phyloP scores from a whole-genome alignment of 2,113 vertebrate species.

The Ariopsis seemanni region DNA sequence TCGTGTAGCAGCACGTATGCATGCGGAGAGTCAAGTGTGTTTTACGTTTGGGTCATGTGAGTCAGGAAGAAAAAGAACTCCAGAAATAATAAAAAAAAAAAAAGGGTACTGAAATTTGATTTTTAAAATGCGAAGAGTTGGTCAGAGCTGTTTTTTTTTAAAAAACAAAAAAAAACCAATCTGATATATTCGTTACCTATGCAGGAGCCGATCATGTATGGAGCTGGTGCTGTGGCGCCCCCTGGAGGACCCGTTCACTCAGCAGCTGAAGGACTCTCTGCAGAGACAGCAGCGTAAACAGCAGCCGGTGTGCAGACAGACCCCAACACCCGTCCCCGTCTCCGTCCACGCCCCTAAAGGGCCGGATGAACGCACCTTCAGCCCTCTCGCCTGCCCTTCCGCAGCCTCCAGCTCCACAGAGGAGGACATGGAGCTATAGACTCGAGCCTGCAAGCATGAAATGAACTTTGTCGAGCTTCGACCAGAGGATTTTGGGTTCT shows the following conservation, averaged over 20 bases:
- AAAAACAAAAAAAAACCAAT: background rate
- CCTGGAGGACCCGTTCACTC: slow-evolving; percentile 70
- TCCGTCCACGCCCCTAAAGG: slow-evolving; percentile 53
- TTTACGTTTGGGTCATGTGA: background rate
- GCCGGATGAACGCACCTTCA: slow-evolving; percentile 50
- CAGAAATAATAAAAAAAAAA: background rate
- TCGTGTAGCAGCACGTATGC: too few species aligned
- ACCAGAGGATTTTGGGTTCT: background rate
- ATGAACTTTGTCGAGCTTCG: background rate
- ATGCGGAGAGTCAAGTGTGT: background rate
- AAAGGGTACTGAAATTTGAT: too few species aligned
- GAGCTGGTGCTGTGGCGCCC: slow-evolving; percentile 80
- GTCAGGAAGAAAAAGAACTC: background rate
- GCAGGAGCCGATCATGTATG: slow-evolving; percentile 78
- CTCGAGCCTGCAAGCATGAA: background rate
- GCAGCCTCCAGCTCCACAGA: slow-evolving; percentile 60
- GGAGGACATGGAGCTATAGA: slow-evolving; percentile 80
- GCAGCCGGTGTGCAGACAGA: slow-evolving; percentile 59
- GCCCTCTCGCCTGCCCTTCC: slow-evolving; percentile 59
- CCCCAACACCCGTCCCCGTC: slow-evolving; percentile 59
- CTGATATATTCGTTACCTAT: background rate
- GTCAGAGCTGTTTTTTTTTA: background rate
- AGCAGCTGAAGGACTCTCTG: slow-evolving; percentile 67
- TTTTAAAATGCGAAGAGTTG: background rate
- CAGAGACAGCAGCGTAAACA: slow-evolving; percentile 72